phyloP scores from a whole-genome alignment of 2,797 vertebrate genomes.

The Phylloscopus collybita region DNA sequence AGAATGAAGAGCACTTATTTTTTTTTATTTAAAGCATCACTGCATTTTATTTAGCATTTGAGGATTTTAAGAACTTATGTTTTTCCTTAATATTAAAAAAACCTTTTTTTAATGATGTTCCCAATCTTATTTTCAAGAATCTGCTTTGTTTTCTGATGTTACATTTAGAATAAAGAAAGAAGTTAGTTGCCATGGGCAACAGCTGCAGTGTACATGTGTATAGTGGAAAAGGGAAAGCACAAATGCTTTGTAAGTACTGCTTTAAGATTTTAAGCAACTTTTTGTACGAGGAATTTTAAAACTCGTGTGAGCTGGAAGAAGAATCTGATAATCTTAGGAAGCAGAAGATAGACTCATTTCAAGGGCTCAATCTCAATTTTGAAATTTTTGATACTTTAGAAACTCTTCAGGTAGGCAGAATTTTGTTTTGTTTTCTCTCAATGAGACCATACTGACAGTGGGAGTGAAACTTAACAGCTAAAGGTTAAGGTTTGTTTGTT shows the following conservation, averaged over 20 bases:
- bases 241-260: background rate
- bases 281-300: background rate
- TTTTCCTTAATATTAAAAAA: background rate
- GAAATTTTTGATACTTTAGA: background rate
- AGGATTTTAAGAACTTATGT: background rate
- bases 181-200: constrained; percentile 22
- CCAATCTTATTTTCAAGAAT: background rate
- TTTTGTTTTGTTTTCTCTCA: background rate
- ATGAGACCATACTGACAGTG: background rate
- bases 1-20: background rate
- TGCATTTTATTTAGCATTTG: background rate
- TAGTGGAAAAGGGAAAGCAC: background rate
- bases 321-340: background rate
- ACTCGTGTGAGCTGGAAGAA: background rate
- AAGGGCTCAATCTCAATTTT: background rate
- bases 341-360: background rate
- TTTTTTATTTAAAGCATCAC: background rate
- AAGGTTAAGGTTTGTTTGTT: background rate
- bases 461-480: background rate
- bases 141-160: background rate
- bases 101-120: background rate
- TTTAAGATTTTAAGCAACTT: background rate
- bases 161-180: constrained; percentile 12
- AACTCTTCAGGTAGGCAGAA: background rate
- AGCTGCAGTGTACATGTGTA: background rate